Evolutionary conservation across 30 jellyfish, hydroid and myxozoan genomes (phyloP).

Genomic region (Pelagia noctiluca): DNA sequence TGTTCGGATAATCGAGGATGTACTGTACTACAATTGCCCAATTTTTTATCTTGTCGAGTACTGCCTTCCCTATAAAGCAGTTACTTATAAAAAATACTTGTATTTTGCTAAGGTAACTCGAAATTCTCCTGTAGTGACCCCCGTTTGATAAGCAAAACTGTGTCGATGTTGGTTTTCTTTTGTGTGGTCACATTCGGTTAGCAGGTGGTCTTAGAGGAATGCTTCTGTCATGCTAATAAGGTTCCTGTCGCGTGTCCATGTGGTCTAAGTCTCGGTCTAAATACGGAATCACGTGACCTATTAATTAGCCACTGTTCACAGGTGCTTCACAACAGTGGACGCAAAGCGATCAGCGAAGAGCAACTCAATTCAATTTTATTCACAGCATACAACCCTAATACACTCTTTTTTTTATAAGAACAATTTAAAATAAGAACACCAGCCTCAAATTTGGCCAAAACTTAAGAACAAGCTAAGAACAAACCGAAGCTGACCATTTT

Average conservation of each 20-base stretch:
- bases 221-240: constrained; percentile 21
- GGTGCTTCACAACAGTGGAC: neutral
- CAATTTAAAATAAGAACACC: neutral
- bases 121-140: neutral
- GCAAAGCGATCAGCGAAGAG: neutral
- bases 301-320: neutral
- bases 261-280: neutral
- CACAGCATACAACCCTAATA: neutral
- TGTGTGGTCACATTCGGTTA: constrained; percentile 65
- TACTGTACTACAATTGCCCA: too few species aligned
- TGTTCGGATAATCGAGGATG: too few species aligned
- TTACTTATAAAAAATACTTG: too few species aligned
- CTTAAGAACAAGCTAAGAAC: neutral
- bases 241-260: neutral
- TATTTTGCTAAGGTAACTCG: neutral
- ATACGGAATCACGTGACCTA: neutral
- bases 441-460: neutral
- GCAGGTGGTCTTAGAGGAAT: constrained; percentile 86
- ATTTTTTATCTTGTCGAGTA: too few species aligned
- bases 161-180: constrained; percentile 14
- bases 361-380: neutral
- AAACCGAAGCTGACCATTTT: too few species aligned
- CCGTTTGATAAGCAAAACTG: constrained; percentile 13
- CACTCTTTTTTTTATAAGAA: neutral
- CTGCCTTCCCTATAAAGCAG: too few species aligned